Evolutionary conservation across 1,140 invertebrate species (phyloP).

Genomic region (Zophobas morio): DNA sequence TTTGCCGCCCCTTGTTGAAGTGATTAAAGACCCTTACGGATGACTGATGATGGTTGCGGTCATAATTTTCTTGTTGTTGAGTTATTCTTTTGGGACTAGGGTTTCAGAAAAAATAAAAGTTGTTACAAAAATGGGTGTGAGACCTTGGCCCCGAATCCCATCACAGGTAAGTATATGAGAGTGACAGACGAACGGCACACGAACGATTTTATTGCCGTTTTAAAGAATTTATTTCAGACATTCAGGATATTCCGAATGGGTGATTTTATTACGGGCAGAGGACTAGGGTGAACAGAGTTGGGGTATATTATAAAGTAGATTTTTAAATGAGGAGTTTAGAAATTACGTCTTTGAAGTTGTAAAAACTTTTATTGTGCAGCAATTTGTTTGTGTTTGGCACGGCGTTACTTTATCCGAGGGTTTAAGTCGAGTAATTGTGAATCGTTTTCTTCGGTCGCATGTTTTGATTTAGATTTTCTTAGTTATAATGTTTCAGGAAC

Average conservation of each 20-base stretch:
- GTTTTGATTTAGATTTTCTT: no score
- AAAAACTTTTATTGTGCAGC: no score
- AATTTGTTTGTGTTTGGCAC: no score
- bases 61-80: constrained; percentile 34
- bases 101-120: constrained; percentile 1
- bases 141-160: constrained; percentile 30
- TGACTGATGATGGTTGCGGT: constrained; percentile 37
- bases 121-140: constrained; percentile 23
- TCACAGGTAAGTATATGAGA: constrained; percentile 7
- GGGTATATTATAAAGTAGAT: no score
- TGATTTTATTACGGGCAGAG: not conserved
- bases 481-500: no score
- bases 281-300: not conserved
- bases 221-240: constrained; percentile 3
- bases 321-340: no score
- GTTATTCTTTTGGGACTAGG: not conserved
- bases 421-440: no score
- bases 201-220: constrained; percentile 15
- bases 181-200: constrained; percentile 34
- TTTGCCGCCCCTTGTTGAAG: constrained; percentile 4
- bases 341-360: no score
- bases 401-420: no score
- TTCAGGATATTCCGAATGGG: not conserved
- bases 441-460: no score
- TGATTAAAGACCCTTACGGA: constrained; percentile 4